Evolutionary conservation across 2,888 invertebrate genomes (phyloP), one percentile per base, ranked within the genome.

Genomic region (Herminia tarsipennalis): DNA sequence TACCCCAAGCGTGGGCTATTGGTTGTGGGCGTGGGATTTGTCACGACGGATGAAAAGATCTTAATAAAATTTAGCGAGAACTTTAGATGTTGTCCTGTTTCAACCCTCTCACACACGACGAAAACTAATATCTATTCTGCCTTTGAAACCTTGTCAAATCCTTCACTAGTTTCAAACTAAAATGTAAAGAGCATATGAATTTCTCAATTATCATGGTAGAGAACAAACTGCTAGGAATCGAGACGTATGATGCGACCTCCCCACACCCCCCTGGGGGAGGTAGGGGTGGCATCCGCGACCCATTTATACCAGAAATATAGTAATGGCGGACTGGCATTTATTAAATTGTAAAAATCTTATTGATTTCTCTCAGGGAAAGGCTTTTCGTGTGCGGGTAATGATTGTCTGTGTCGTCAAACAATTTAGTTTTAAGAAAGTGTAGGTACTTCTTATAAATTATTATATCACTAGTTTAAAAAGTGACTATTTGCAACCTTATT

Each of bases 241-340:
- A 77, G 83, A 84, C 75, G 79, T 78, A 73, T 76, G 73, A 70
- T 66, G 59, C 44, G 65, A 51, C 67, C 66, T 57, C 50, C 53
- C 34, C 35, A 54, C 46, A 29, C 44, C 40, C 47, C 27, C 9
- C 45, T 62, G 59, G 56, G 48, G 69, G 69, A n/a, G n/a, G n/a
- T n/a, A n/a, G 59, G 37, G 55, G 62, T n/a, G 50, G 47, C 43
- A 22, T 38, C 56, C 58, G 66, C 68, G 84, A 81, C 85, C 86
- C 75, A 85, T 77, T 82, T 84, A 73, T 77, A 64, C 78, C 48
- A 57, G 72, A 69, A 72, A 76, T 81, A 74, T 73, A 78, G 75
- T 73, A 75, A 78, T 73, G 75, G 69, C 52, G 73, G 63, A 66
- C 58, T 46, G 46, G 42, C 58, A 65, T 73, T 66, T 70, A 67